Evolutionary conservation across 1,140 invertebrate species (phyloP).

Genomic region (Drosophila arizonae): DNA sequence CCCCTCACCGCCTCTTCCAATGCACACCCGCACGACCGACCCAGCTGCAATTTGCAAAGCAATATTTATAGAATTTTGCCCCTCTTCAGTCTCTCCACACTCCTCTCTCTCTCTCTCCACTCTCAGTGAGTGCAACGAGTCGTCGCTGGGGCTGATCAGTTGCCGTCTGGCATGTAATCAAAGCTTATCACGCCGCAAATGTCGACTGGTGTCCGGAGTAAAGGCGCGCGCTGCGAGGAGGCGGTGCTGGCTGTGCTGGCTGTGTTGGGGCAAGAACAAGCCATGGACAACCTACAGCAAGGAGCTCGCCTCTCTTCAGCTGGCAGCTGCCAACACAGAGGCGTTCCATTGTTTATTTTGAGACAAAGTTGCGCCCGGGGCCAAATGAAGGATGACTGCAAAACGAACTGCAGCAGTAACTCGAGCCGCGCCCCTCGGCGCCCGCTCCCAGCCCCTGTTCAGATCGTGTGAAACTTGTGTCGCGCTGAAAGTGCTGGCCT

Average conservation of each 20-base stretch:
- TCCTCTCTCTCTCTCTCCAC: constrained; percentile 10
- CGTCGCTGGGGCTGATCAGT: constrained; percentile 13
- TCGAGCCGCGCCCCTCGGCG: neutral
- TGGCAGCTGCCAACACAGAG: constrained; percentile 26
- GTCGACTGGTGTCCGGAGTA: constrained; percentile 2
- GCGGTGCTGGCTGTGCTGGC: too few species aligned
- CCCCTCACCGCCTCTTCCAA: too few species aligned
- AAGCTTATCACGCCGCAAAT: constrained; percentile 47
- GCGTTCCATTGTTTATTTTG: constrained; percentile 50
- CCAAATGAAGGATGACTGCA: constrained; percentile 28
- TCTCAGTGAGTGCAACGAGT: neutral
- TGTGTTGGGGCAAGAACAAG: neutral
- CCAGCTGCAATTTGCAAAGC: constrained; percentile 16
- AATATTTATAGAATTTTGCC: constrained; percentile 50
- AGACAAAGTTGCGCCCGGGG: constrained; percentile 33
- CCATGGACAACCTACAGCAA: neutral
- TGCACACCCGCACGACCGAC: neutral
- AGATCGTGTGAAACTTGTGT: constrained; percentile 16
- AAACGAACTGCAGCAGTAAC: constrained; percentile 7
- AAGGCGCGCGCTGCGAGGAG: too few species aligned
- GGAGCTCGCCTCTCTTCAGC: constrained; percentile 6
- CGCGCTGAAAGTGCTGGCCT: neutral
- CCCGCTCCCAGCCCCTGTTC: neutral
- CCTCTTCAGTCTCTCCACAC: neutral
- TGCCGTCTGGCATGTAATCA: constrained; percentile 46